Percentiles rank a stretch among this genome's conserved stretches.
phyloP scores from a whole-genome alignment of 2,888 invertebrate genomes.

The Cenopis cana region DNA sequence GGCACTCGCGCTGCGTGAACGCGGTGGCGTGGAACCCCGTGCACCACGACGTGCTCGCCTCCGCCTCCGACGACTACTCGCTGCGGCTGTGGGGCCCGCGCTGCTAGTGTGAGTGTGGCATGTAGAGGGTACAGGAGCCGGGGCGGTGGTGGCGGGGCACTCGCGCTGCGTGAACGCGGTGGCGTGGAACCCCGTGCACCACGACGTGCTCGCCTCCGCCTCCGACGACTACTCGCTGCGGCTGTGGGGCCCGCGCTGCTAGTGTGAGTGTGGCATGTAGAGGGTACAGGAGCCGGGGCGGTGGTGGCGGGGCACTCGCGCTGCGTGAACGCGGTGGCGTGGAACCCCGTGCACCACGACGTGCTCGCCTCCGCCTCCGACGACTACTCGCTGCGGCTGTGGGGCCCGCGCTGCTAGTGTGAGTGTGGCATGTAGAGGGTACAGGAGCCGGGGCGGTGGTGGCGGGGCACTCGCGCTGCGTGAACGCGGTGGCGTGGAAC shows the following conservation, averaged over 20 bases:
- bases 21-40: background rate
- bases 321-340: background rate
- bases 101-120: conserved; percentile 2
- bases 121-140: no score
- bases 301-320: no score
- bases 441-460: no score
- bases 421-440: no score
- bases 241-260: conserved; percentile 11
- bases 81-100: conserved; percentile 10
- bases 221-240: conserved; percentile 8
- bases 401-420: conserved; percentile 11
- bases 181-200: conserved; percentile 1
- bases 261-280: background rate
- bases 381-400: conserved; percentile 8
- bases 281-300: no score
- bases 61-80: conserved; percentile 10
- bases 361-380: conserved; percentile 10
- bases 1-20: no score
- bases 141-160: no score
- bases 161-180: no score
- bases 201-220: conserved; percentile 8
- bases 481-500: background rate
- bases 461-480: no score
- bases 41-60: conserved; percentile 8
- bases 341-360: conserved; percentile 6